These are phyloP conservation scores for Brenthis hecate DNA, from an alignment of 2,888 invertebrate species.

Conservation along the genomic window DNA sequence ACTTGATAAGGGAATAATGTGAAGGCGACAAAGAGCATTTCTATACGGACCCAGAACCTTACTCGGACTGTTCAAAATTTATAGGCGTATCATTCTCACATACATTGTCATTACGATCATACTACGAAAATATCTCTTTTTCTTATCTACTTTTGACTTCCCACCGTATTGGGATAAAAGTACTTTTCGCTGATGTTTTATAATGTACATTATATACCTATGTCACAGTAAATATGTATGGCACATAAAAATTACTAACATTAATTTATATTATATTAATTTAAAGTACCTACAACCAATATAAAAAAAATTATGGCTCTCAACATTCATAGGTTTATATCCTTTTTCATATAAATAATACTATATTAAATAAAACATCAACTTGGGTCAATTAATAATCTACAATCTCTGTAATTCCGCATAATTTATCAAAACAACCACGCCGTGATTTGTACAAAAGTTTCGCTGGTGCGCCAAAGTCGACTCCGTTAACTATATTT, in stretches of 20 bases:
- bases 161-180: neutral
- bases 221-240: too few relatives aligned
- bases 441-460: slow-evolving; percentile 69
- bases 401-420: slow-evolving; percentile 9
- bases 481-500: slow-evolving; percentile 61
- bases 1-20: slow-evolving; percentile 80
- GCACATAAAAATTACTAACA: too few relatives aligned
- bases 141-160: slow-evolving; percentile 14
- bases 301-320: neutral
- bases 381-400: slow-evolving; percentile 7
- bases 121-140: slow-evolving; percentile 26
- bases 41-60: slow-evolving; percentile 51
- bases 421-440: slow-evolving; percentile 64
- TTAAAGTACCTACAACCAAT: too few relatives aligned
- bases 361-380: slow-evolving; percentile 7
- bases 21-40: slow-evolving; percentile 69
- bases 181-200: neutral
- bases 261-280: too few relatives aligned
- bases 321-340: slow-evolving; percentile 3
- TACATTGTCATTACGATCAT: slow-evolving; percentile 56
- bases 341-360: slow-evolving; percentile 13
- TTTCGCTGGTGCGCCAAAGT: slow-evolving; percentile 54
- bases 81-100: slow-evolving; percentile 70
- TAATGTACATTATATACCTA: too few relatives aligned
- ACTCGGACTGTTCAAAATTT: slow-evolving; percentile 60